Percentiles rank a stretch among this genome's conserved stretches.
These are phyloP conservation scores for Escarpia spicata DNA, from an alignment of 2,888 invertebrate genomes.

Conservation along the genomic window DNA sequence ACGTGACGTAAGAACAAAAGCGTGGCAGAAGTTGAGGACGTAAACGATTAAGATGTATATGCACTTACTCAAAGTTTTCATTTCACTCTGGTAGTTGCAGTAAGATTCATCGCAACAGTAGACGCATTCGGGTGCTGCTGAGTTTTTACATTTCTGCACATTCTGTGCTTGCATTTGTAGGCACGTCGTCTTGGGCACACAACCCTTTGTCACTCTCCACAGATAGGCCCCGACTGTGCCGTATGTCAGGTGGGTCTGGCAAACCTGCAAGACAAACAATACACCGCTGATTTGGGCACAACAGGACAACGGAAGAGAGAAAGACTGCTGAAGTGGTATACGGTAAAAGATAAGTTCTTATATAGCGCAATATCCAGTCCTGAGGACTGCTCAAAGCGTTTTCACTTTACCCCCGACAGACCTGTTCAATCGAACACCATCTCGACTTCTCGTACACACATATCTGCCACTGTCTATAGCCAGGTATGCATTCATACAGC, in stretches of 20 bases:
- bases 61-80: neutral
- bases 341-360: too few species aligned
- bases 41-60: neutral
- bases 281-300: neutral
- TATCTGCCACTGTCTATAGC: too few species aligned
- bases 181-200: conserved; percentile 1
- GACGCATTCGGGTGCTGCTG: conserved; percentile 20
- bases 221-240: neutral
- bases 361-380: too few species aligned
- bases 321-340: too few species aligned
- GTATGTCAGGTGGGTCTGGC: conserved; percentile 18
- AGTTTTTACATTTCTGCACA: neutral
- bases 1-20: neutral
- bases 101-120: conserved; percentile 17
- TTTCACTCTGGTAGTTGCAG: conserved; percentile 19
- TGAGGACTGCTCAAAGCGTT: too few species aligned
- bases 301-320: too few species aligned
- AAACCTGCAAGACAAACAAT: neutral
- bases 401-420: too few species aligned
- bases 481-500: too few species aligned
- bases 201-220: conserved; percentile 22
- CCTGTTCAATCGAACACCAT: too few species aligned
- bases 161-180: neutral
- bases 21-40: neutral
- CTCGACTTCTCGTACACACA: too few species aligned